These are phyloP conservation scores for Babylonia areolata DNA, from an alignment of 1,140 invertebrate genomes.

Conservation along the genomic window DNA sequence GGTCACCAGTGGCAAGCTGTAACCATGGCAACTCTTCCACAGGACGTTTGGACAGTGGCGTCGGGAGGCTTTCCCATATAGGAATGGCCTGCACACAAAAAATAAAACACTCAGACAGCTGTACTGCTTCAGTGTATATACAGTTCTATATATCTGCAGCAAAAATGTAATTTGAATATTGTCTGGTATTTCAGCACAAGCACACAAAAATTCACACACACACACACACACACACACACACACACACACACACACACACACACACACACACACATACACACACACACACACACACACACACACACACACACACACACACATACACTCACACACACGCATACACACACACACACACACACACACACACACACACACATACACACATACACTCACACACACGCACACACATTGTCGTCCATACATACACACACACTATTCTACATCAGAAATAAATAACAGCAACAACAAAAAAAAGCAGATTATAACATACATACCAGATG, in stretches of 20 bases:
- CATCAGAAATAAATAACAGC: no score
- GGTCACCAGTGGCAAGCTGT: not conserved
- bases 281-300: not conserved
- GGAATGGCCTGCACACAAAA: not conserved
- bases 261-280: no score
- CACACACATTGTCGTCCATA: not conserved
- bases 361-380: not conserved
- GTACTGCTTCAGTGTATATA: no score
- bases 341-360: not conserved
- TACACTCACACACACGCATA: not conserved
- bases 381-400: not conserved
- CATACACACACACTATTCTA: not conserved
- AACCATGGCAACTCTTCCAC: conserved; percentile 32
- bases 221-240: no score
- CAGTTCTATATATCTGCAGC: no score
- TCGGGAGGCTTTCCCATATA: not conserved
- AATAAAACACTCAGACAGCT: no score
- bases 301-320: conserved; percentile 1
- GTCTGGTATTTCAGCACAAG: no score
- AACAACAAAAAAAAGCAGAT: no score
- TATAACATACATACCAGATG: no score
- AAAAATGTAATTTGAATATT: no score
- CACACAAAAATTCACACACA: no score
- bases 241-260: no score
- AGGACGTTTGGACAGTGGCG: conserved; percentile 14